Evolutionary conservation across 1,140 invertebrate genomes (phyloP).

Genomic region (Oedothorax gibbosus): DNA sequence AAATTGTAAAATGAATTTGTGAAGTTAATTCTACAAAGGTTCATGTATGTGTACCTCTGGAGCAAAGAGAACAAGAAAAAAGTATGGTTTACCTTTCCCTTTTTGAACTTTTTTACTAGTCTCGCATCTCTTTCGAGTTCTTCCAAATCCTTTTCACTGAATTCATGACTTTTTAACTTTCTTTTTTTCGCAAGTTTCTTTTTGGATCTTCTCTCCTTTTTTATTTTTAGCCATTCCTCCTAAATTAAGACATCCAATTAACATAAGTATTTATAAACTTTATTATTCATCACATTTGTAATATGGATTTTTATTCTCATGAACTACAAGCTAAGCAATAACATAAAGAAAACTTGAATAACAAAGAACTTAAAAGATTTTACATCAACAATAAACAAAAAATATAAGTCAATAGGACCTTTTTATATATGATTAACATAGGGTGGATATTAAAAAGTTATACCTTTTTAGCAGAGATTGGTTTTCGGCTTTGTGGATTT

Average conservation of each 20-base stretch:
- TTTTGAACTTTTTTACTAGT: constrained; percentile 89
- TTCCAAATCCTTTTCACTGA: constrained; percentile 82
- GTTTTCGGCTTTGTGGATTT: constrained; percentile 12
- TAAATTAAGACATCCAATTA: neutral
- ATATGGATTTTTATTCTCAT: neutral
- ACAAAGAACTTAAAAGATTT: neutral
- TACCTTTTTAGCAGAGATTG: constrained; percentile 30
- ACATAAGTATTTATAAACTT: neutral
- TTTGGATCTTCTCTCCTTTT: constrained; percentile 71
- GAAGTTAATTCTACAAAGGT: too few species aligned
- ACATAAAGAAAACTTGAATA: neutral
- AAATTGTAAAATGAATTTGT: too few species aligned
- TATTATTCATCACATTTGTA: neutral
- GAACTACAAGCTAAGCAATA: neutral
- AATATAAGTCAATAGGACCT: neutral
- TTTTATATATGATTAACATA: neutral
- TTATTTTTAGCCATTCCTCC: constrained; percentile 63
- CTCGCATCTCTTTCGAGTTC: constrained; percentile 85
- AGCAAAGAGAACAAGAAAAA: neutral
- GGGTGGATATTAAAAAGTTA: neutral
- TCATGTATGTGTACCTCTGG: too few species aligned
- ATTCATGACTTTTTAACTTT: constrained; percentile 69
- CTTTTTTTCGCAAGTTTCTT: constrained; percentile 71
- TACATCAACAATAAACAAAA: constrained; percentile 3
- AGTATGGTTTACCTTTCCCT: constrained; percentile 75